Evolutionary conservation across 2,797 vertebrate species (phyloP).

Genomic region (Myotis planiceps): DNA sequence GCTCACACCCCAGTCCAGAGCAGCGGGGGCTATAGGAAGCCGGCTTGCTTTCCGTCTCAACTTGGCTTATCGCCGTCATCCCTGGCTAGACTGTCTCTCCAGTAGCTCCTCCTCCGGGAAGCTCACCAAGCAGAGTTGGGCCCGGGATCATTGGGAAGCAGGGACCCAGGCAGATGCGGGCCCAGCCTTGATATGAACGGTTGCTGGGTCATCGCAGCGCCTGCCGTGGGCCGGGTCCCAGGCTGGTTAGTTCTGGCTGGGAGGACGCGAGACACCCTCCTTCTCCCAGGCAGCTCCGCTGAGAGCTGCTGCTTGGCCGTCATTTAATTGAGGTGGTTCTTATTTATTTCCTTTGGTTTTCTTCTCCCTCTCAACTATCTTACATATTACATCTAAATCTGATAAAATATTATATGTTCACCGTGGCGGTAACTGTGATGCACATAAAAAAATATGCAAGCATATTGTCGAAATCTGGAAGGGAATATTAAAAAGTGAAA

Average conservation of each 20-base stretch:
- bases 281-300: not conserved
- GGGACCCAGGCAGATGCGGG: not conserved
- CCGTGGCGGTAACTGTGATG: not conserved
- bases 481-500: not conserved
- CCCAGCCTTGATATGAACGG: not conserved
- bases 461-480: not conserved
- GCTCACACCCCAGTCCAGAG: not conserved
- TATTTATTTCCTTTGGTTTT: not conserved
- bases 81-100: not conserved
- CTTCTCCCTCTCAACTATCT: not conserved
- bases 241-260: not conserved
- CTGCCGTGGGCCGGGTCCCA: not conserved
- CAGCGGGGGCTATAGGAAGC: not conserved
- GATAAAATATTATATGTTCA: not conserved
- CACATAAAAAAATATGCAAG: not conserved
- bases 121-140: not conserved
- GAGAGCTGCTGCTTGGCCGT: no score
- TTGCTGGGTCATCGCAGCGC: no score
- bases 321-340: not conserved
- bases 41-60: fast-evolving
- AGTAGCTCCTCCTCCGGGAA: not conserved
- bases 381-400: not conserved
- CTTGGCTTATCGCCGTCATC: fast-evolving
- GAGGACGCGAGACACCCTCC: not conserved
- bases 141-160: not conserved